Evolutionary conservation across 1,140 invertebrate genomes (phyloP).

Genomic region (Sarcophaga peregrina): DNA sequence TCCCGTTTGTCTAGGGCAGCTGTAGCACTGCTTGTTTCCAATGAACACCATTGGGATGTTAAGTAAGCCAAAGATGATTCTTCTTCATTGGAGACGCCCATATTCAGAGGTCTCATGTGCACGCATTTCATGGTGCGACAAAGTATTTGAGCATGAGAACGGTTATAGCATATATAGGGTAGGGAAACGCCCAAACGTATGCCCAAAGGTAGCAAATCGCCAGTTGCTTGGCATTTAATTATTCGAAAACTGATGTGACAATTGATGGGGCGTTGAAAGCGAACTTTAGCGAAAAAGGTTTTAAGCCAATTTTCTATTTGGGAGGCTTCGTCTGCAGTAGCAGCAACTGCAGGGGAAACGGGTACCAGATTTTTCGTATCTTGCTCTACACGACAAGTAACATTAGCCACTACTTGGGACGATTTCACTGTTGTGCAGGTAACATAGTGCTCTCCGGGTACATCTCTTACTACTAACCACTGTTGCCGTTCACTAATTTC

Average conservation of each 20-base stretch:
- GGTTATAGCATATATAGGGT: slow-evolving; percentile 81
- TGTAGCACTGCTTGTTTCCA: slow-evolving; percentile 47
- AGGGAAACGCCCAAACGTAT: slow-evolving; percentile 80
- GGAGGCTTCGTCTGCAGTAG: slow-evolving; percentile 66
- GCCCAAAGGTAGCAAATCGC: slow-evolving; percentile 72
- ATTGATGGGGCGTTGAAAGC: slow-evolving; percentile 73
- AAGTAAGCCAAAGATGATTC: slow-evolving; percentile 63
- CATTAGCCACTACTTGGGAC: slow-evolving; percentile 78
- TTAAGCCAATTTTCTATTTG: slow-evolving; percentile 79
- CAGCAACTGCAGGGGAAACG: slow-evolving; percentile 42
- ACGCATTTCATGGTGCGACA: slow-evolving; percentile 68
- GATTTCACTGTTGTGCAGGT: slow-evolving; percentile 84
- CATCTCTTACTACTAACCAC: slow-evolving; percentile 80
- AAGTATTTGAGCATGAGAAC: slow-evolving; percentile 73
- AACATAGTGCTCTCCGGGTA: slow-evolving; percentile 78
- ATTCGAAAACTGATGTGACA: slow-evolving; percentile 82
- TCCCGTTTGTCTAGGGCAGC: slow-evolving; percentile 78
- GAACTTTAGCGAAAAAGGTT: slow-evolving; percentile 74
- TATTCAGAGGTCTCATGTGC: slow-evolving; percentile 66
- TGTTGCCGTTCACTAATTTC: slow-evolving; percentile 79
- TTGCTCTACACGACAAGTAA: slow-evolving; percentile 78
- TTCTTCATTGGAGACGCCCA: slow-evolving; percentile 69
- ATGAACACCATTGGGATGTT: slow-evolving; percentile 59
- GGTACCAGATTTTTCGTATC: slow-evolving; percentile 76
- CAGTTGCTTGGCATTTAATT: slow-evolving; percentile 69